Evolutionary conservation across 1,140 invertebrate genomes (phyloP).

Genomic region (Cotesia typhae): DNA sequence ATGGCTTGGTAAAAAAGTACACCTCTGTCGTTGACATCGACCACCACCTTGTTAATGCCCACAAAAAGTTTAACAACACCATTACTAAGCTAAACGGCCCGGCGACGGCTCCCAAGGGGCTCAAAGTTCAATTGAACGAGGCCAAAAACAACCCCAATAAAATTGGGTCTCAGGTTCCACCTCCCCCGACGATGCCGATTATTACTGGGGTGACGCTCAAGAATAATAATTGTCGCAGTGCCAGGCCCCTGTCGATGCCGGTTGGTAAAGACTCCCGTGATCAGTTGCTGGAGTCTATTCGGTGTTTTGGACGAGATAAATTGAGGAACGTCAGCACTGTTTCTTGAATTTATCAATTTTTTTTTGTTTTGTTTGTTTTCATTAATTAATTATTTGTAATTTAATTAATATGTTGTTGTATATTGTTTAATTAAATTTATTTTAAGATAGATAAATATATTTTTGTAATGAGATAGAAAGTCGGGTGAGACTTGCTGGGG

Average conservation of each 20-base stretch:
- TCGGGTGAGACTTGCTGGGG: too few relatives aligned
- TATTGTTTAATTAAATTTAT: too few relatives aligned
- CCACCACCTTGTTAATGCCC: conserved; percentile 28
- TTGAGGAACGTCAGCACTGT: conserved; percentile 64
- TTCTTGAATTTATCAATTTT: conserved; percentile 19
- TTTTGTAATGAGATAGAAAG: too few relatives aligned
- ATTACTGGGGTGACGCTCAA: conserved; percentile 62
- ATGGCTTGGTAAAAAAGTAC: conserved; percentile 41
- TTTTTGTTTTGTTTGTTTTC: background rate
- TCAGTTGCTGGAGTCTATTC: conserved; percentile 76
- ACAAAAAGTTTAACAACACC: conserved; percentile 28
- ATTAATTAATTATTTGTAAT: too few relatives aligned
- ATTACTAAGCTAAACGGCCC: background rate
- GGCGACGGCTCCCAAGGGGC: too few relatives aligned
- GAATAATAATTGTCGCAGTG: conserved; percentile 36
- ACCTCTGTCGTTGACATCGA: conserved; percentile 49
- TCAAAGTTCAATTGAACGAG: background rate
- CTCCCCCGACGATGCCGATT: conserved; percentile 63
- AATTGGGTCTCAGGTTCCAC: conserved; percentile 26
- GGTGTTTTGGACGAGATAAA: conserved; percentile 72
- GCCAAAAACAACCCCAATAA: background rate
- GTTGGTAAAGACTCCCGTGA: conserved; percentile 69
- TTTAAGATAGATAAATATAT: too few relatives aligned
- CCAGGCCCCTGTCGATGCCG: conserved; percentile 50
- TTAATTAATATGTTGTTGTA: too few relatives aligned